These are phyloP conservation scores for Aphelenchoides besseyi DNA, from an alignment of 1,140 invertebrate genomes.

Conservation along the genomic window DNA sequence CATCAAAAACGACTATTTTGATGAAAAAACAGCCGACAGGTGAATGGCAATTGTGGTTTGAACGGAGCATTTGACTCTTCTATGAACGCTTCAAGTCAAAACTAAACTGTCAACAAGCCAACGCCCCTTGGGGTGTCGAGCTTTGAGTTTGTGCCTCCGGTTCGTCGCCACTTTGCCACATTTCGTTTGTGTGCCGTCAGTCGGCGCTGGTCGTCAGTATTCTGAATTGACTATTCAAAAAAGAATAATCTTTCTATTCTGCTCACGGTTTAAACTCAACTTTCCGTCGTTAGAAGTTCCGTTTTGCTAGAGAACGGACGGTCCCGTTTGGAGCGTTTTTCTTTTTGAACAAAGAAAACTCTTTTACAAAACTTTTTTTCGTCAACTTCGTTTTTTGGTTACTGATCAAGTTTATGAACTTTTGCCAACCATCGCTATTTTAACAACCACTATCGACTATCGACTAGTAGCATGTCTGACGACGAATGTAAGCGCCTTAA, in stretches of 20 bases:
- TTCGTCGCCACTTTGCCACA: background rate
- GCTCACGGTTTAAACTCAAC: background rate
- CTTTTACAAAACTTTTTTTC: background rate
- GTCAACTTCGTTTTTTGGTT: background rate
- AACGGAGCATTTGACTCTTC: background rate
- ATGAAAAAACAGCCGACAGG: background rate
- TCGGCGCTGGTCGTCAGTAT: background rate
- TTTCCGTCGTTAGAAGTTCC: background rate
- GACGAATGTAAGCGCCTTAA: slow-evolving; percentile 19
- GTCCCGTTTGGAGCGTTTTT: background rate
- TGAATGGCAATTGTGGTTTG: background rate
- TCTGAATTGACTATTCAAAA: slow-evolving; percentile 17
- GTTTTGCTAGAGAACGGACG: background rate
- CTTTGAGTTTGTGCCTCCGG: background rate
- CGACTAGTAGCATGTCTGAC: slow-evolving; percentile 10
- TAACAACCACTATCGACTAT: background rate
- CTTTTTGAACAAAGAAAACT: background rate
- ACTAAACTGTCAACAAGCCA: background rate
- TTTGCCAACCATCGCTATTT: background rate
- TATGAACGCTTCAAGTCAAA: background rate
- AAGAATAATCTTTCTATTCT: slow-evolving; percentile 11
- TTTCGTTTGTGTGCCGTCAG: background rate
- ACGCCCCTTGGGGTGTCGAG: background rate
- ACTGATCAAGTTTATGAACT: background rate
- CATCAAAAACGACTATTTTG: background rate